A percentile compares a stretch with the other conserved stretches of the same genome.
Evolutionary conservation across 2,888 invertebrate species (phyloP).

Genomic region (Lypha dubia): DNA sequence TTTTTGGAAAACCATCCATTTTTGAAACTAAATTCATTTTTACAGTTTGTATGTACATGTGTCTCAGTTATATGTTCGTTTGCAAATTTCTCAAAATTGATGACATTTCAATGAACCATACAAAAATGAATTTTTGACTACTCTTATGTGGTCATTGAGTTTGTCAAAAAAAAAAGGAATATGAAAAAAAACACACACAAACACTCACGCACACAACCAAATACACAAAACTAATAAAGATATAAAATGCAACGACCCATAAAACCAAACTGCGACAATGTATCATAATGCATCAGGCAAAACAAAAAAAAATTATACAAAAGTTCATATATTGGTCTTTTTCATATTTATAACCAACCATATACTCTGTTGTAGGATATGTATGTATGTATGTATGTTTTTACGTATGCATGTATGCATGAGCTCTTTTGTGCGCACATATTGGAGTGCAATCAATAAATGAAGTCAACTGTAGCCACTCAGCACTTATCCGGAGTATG

Average conservation of each 20-base stretch:
- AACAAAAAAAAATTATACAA: not conserved
- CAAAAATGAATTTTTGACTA: constrained; percentile 48
- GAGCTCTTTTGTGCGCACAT: not conserved
- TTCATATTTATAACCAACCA: constrained; percentile 1
- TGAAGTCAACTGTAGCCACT: constrained; percentile 42
- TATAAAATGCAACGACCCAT: too few species aligned
- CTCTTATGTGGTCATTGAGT: constrained; percentile 56
- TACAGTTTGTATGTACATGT: not conserved
- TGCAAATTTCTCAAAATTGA: constrained; percentile 2
- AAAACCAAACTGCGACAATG: constrained; percentile 63
- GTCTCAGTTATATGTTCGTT: not conserved
- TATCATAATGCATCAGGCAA: constrained; percentile 60
- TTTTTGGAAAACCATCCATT: not conserved
- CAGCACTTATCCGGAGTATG: constrained; percentile 18
- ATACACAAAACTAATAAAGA: too few species aligned
- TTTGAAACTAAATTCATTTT: constrained; percentile 1
- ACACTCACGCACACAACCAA: too few species aligned
- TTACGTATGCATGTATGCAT: too few species aligned
- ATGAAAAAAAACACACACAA: constrained; percentile 9
- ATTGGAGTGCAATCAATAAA: constrained; percentile 46
- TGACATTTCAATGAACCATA: constrained; percentile 40
- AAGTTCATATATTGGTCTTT: constrained; percentile 25
- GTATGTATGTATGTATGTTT: too few species aligned
- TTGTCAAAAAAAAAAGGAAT: constrained; percentile 21
- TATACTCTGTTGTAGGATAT: too few species aligned